These are phyloP conservation scores for Chroicocephalus ridibundus DNA, from an alignment of 2,113 vertebrate genomes.

Conservation along the genomic window DNA sequence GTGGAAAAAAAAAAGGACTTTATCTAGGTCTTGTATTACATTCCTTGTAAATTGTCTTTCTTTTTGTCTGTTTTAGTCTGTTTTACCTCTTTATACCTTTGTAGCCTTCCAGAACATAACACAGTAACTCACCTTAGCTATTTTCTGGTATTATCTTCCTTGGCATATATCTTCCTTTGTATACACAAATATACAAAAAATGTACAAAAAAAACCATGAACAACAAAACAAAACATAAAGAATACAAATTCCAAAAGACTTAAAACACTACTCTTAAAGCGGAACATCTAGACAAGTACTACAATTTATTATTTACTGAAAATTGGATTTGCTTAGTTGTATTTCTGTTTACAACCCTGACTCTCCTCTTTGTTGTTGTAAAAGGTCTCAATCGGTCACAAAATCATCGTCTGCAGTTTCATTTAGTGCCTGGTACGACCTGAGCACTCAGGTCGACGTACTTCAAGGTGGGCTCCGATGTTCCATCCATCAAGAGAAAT, in stretches of 20 bases:
- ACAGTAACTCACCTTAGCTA: neutral
- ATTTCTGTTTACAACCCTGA: neutral
- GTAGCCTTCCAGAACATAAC: neutral
- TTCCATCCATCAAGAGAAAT: neutral
- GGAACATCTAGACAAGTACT: neutral
- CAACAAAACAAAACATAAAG: no score
- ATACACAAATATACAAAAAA: neutral
- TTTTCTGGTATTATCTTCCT: neutral
- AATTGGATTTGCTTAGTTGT: neutral
- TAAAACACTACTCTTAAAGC: neutral
- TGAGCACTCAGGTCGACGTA: fast-evolving
- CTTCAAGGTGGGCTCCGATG: neutral
- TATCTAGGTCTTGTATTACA: neutral
- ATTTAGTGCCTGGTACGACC: neutral
- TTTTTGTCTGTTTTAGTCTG: neutral
- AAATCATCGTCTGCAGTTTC: neutral
- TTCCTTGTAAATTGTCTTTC: neutral
- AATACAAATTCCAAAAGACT: neutral
- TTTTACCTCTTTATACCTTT: neutral
- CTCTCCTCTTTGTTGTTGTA: neutral
- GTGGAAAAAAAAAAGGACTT: neutral
- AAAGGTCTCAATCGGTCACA: fast-evolving
- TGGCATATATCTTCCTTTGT: neutral
- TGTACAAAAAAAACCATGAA: no score
- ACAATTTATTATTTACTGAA: neutral